These are phyloP conservation scores for Mionectes macconnelli DNA, from an alignment of 2,113 vertebrate genomes.

Conservation along the genomic window DNA sequence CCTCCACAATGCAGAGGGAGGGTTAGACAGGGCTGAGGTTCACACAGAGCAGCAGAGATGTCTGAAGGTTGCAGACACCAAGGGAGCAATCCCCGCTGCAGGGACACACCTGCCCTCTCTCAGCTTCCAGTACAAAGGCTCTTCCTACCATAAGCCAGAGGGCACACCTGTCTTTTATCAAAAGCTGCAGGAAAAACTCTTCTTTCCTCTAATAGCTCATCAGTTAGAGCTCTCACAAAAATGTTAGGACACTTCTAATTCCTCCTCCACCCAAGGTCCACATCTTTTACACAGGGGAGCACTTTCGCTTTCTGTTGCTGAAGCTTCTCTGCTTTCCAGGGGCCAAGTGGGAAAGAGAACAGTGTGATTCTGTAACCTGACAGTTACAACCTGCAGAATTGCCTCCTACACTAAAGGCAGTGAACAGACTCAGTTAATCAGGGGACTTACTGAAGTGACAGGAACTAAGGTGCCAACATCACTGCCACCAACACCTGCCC, in stretches of 20 bases:
- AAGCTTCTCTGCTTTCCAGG: neutral
- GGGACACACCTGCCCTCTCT: neutral
- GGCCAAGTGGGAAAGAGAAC: neutral
- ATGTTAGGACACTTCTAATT: neutral
- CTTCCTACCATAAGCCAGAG: neutral
- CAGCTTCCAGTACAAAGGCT: neutral
- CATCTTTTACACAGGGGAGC: neutral
- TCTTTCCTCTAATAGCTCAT: neutral
- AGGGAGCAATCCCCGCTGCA: neutral
- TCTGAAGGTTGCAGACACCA: neutral
- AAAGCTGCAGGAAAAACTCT: neutral
- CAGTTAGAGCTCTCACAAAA: neutral
- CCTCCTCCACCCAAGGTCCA: neutral
- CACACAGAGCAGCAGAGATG: neutral
- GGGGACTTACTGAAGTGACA: neutral
- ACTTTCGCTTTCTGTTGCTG: neutral
- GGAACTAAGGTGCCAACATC: neutral
- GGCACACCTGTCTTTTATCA: neutral
- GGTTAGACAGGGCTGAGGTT: neutral
- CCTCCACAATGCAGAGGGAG: neutral
- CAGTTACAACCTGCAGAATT: fast-evolving
- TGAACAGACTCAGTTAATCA: neutral
- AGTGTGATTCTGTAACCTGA: neutral
- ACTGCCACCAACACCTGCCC: neutral
- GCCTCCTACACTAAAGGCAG: neutral